Conservation (phyloP, 2,113 vertebrate genomes). For the Acrocephalus kingi region DNA sequence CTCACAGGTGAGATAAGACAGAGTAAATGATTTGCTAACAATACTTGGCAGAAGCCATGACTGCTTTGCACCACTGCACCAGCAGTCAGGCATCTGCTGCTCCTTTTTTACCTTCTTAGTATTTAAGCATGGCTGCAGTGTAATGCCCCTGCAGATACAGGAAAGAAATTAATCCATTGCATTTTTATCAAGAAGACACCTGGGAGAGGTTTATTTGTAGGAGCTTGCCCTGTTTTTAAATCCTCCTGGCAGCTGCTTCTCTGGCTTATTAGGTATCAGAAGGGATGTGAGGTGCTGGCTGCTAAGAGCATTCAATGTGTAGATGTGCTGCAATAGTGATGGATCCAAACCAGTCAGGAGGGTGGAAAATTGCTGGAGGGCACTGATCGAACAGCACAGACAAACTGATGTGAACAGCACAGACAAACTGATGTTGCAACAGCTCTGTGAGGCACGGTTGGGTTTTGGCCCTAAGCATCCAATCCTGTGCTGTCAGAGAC, state of each 20-base stretch:
- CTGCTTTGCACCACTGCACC: not conserved
- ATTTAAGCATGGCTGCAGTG: not conserved
- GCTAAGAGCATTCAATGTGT: not conserved
- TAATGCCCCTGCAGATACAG: not conserved
- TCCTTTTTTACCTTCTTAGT: not conserved
- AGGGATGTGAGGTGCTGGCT: not conserved
- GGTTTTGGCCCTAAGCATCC: not conserved
- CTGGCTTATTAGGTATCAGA: not conserved
- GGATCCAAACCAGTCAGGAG: not conserved
- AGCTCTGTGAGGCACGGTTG: not conserved
- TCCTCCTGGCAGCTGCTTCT: not conserved
- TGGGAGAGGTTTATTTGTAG: not conserved
- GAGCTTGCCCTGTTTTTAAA: constrained; percentile 2
- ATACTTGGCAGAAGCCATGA: not conserved
- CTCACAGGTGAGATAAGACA: not conserved
- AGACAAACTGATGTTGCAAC: not conserved
- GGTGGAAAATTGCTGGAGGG: constrained; percentile 32
- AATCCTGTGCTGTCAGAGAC: not conserved
- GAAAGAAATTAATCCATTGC: not conserved
- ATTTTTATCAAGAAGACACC: not conserved
- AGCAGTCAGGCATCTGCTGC: not conserved
- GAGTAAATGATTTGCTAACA: not conserved
- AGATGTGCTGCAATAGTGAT: not conserved
- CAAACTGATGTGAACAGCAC: not conserved
- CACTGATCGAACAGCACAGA: not conserved